These are phyloP conservation scores for Ameiurus melas DNA, from an alignment of 2,113 vertebrate species.

Conservation along the genomic window DNA sequence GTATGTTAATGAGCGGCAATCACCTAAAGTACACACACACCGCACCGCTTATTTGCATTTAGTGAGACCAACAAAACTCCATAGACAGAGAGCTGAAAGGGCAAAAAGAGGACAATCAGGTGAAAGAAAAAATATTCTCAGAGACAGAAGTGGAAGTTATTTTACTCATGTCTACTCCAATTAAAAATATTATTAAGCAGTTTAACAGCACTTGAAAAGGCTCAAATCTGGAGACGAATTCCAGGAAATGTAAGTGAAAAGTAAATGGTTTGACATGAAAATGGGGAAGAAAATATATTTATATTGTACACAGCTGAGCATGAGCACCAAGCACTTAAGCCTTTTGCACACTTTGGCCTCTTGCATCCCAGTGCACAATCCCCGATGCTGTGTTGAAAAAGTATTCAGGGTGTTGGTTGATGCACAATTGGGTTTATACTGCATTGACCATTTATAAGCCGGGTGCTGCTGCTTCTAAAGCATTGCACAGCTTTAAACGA, in stretches of 20 bases:
- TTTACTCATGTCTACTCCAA: neutral
- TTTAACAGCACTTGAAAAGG: neutral
- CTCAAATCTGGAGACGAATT: neutral
- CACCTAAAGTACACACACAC: neutral
- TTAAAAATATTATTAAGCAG: neutral
- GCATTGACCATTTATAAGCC: neutral
- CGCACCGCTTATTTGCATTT: neutral
- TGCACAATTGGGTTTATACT: neutral
- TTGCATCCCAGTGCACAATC: neutral
- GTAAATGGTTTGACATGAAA: neutral
- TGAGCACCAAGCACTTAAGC: neutral
- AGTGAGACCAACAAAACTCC: neutral
- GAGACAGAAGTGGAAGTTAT: neutral
- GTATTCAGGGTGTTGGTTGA: neutral
- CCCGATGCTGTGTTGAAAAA: neutral
- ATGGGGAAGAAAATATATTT: neutral
- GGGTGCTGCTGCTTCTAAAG: neutral
- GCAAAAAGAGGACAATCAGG: neutral
- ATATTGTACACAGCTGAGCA: neutral
- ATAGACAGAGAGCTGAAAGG: neutral
- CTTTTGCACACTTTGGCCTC: neutral
- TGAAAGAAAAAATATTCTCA: neutral
- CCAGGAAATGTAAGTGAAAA: neutral
- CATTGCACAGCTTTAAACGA: neutral
- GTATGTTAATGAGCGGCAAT: neutral